Percentiles rank a stretch among this genome's conserved stretches.
These are phyloP conservation scores for Neomorphus geoffroyi DNA, from an alignment of 2,797 vertebrate species.

Conservation along the genomic window DNA sequence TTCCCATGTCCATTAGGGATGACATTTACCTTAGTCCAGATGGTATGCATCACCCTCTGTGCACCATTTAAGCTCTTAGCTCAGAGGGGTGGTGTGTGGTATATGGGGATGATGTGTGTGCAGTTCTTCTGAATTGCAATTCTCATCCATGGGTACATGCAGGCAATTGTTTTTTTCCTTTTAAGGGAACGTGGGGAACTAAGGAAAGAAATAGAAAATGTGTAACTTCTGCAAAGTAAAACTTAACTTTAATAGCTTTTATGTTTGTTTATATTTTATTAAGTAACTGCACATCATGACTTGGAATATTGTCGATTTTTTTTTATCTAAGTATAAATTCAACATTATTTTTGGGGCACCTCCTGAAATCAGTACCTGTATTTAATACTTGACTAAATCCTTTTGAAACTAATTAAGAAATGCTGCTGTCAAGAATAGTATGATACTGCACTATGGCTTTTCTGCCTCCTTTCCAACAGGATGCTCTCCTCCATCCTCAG, in stretches of 20 bases:
- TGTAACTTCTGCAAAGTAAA: neutral
- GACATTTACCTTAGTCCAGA: neutral
- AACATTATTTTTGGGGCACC: neutral
- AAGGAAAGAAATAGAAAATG: neutral
- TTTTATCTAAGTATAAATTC: neutral
- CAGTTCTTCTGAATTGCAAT: neutral
- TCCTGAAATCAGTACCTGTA: neutral
- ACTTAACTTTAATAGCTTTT: neutral
- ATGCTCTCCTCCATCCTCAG: neutral
- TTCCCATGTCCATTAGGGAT: neutral
- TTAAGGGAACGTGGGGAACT: neutral
- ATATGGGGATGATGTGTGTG: accelerated
- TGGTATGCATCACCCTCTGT: neutral
- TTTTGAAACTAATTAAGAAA: neutral
- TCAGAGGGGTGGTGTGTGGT: neutral
- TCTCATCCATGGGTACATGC: neutral
- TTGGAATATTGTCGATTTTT: neutral
- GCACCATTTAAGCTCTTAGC: neutral
- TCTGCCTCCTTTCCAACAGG: neutral
- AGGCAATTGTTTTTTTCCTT: neutral
- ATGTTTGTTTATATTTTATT: neutral
- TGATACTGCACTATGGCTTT: neutral
- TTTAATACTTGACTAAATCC: neutral
- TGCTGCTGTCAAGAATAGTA: neutral
- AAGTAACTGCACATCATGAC: neutral